Evolutionary conservation across 2,113 vertebrate species (phyloP).

Genomic region (Cervus canadensis): DNA sequence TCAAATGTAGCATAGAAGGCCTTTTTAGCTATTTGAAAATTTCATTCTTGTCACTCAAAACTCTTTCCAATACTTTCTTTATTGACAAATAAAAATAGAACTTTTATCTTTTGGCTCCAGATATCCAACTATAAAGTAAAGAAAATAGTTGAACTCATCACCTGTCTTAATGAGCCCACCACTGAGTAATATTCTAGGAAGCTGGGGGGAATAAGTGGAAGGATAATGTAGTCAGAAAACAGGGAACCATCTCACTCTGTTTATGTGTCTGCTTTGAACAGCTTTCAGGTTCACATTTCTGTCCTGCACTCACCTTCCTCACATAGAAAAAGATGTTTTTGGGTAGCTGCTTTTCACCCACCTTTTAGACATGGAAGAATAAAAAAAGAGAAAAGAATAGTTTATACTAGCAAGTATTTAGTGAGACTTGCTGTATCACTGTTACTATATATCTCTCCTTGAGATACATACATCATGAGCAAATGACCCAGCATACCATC

Average conservation of each 20-base stretch:
- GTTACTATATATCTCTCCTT: neutral
- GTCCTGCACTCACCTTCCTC: neutral
- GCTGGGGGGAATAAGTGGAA: neutral
- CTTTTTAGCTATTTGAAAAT: neutral
- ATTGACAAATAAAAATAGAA: neutral
- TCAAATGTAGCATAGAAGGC: neutral
- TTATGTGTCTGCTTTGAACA: neutral
- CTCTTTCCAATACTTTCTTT: neutral
- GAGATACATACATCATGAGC: neutral
- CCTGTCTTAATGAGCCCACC: neutral
- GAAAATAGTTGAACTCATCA: neutral
- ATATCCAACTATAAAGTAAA: neutral
- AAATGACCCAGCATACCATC: neutral
- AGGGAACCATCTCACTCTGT: neutral
- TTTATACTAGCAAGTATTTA: slow-evolving; percentile 1
- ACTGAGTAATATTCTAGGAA: slow-evolving; percentile 11
- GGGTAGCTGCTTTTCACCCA: slow-evolving; percentile 1
- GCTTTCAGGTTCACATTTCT: neutral
- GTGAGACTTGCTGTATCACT: neutral
- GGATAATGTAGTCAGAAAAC: neutral
- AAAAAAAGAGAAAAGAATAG: slow-evolving; percentile 1
- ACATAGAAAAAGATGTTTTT: neutral
- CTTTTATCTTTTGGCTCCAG: neutral
- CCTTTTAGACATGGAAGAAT: slow-evolving; percentile 5
- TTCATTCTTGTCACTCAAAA: neutral